A percentile compares a stretch with the other conserved stretches of the same genome.
phyloP scores from a whole-genome alignment of 2,797 vertebrate genomes.

The Loris lydekkerianus region DNA sequence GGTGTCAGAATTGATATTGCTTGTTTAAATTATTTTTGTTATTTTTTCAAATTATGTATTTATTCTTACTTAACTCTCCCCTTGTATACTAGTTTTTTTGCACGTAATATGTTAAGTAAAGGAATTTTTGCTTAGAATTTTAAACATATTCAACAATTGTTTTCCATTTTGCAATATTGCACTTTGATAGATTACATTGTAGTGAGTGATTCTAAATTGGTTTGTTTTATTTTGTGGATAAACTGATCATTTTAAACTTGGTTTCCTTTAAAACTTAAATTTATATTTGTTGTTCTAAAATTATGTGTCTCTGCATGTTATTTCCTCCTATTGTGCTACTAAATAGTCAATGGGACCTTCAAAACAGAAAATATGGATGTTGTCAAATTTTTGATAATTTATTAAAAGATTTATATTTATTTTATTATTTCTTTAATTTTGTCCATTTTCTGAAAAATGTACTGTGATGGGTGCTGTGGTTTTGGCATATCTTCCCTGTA shows the following conservation, averaged over 20 bases:
- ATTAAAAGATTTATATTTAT: not conserved
- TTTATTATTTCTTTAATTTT: not conserved
- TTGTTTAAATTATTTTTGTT: not conserved
- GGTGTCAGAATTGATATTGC: not conserved
- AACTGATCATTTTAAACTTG: not conserved
- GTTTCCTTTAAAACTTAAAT: not conserved
- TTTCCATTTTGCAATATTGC: not conserved
- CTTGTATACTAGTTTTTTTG: not conserved
- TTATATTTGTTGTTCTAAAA: not conserved
- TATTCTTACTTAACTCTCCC: not conserved
- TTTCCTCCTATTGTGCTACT: not conserved
- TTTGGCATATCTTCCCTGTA: not conserved
- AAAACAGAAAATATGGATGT: not conserved
- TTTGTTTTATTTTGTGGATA: not conserved
- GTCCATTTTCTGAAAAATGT: not conserved
- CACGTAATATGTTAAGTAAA: not conserved
- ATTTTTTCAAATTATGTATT: not conserved
- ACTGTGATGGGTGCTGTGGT: not conserved
- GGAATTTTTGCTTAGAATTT: not conserved
- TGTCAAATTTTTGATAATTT: not conserved
- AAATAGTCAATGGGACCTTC: not conserved
- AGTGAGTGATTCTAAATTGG: not conserved
- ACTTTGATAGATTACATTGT: not conserved
- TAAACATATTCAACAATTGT: not conserved
- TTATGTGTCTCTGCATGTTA: not conserved